Conservation (phyloP, 2,113 vertebrate species). For the Dryoscopus gambensis region DNA sequence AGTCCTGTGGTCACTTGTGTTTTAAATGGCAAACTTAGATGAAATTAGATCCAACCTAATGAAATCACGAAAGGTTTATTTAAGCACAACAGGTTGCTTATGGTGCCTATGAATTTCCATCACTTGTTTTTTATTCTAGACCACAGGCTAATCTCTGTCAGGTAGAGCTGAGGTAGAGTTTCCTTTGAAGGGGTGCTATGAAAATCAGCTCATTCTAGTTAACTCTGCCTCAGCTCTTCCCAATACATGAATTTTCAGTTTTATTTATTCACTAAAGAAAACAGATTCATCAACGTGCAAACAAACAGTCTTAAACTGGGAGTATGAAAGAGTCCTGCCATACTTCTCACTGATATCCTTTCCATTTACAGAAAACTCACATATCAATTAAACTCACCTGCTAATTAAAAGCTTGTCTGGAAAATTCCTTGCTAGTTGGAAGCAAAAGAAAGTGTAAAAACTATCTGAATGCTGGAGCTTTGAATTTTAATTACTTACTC, state of each 20-base stretch:
- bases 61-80: not conserved
- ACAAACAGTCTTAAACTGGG: slow-evolving; percentile 50
- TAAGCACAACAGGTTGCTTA: not conserved
- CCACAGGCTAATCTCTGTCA: not conserved
- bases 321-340: slow-evolving; percentile 26
- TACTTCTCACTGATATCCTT: slow-evolving; percentile 34
- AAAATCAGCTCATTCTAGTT: not conserved
- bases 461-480: slow-evolving; percentile 73
- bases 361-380: slow-evolving; percentile 63
- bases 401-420: slow-evolving; percentile 78
- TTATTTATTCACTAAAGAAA: slow-evolving; percentile 54
- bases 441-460: slow-evolving; percentile 71
- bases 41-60: not conserved
- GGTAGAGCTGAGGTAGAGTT: rapidly evolving
- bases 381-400: slow-evolving; percentile 78
- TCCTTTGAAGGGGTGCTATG: not conserved
- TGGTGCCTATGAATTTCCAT: not conserved
- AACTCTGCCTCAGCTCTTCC: slow-evolving; percentile 32
- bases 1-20: not conserved
- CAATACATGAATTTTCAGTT: slow-evolving; percentile 16
- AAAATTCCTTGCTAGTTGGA: slow-evolving; percentile 72
- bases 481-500: slow-evolving; percentile 80
- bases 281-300: slow-evolving; percentile 48
- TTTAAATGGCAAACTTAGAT: not conserved
- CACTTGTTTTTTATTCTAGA: not conserved